Base-by-base conservation (phyloP, 2,888 invertebrate species). In the Cataglyphis livida region DNA sequence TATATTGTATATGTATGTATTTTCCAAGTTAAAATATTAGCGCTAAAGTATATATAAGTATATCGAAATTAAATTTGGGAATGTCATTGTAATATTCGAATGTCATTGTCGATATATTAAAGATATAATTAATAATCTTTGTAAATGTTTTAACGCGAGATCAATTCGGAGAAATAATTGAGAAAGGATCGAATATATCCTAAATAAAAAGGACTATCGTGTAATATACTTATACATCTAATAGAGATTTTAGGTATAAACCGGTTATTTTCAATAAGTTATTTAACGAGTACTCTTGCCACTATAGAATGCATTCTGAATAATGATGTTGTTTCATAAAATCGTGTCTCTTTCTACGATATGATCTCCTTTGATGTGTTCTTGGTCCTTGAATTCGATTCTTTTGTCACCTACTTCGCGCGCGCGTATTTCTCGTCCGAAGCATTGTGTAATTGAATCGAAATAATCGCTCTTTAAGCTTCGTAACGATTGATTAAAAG, bases 341-440 rank as follows among this genome's bases (percentile, higher is more conserved):
- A 32, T 66, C 48, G 64, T 35, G 48, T 12, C 48, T 70, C 32
- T 32, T 61, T n/a, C 44, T 70, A 59, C 54, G 64, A 76, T 79
- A 90, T 89, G 87, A 88, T 79, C 59, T 59, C 25, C 59, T 70
- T 70, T 59, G 12, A 18, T 78, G 44, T 70, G 25, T 61, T 91
- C 89, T 92, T 92, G 92, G 92, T 92, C 92, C 91, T 92, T 91
- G 89, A 85, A 81, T 87, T 83, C 86, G 64, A 83, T 79, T 76
- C 73, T 84, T 57, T 57, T n/a, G 9, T 44, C 70, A 10, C 12
- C 59, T 78, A 48, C 38, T 65, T 65, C 21, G 6, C 54, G 41
- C 48, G 5, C 44, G 48, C 15, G 44, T 1, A 18, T 48, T 48
- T 6, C 15, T 21, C 9, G 18, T 64, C 25, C 38, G n/a, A 38